Base-by-base conservation (phyloP, 2,888 invertebrate genomes). In the Torymus aiolomorphi region DNA sequence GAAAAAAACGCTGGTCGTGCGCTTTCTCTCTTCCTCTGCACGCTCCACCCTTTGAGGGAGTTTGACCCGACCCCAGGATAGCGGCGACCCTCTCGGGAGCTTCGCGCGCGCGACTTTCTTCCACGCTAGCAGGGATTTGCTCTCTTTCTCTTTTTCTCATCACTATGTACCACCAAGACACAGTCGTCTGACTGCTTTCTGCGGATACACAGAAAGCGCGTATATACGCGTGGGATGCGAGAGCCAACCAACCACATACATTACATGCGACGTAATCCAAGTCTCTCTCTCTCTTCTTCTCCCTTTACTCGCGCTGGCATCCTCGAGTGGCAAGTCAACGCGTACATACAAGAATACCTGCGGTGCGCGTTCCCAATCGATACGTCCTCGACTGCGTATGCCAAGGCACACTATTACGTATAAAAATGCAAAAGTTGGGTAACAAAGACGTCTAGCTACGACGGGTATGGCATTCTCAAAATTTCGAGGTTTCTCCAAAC, bases 151-250 rank as follows among this genome's bases (percentile, higher is more conserved):
- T 51, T 74, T 65, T 74, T 71, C 80, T 80, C 70, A 61, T 79
- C 76, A 54, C 72, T 69, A 61, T 59, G 69, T 80, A 84, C 84
- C 84, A 84, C 85, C 84, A 24, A 69, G 62, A 16, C 16, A 42
- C 31, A 31, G 31, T 31, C 72, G 54, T 65, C 61, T 66, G 61
- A 42, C 56, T 62, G 62, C 78, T 61, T 73, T 62, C 14, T 54
- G n/a, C 61, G 42, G 61, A 73, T 66, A 66, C 54, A 54, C n/a
- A 31, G 31, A 24, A 42, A 66, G 42, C 13, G n/a, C 49, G 10
- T 42, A 72, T 42, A 72, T 16, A 69, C n/a, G 11, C 16, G 18
- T 11, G 56, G 18, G 56, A 49, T 49, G 56, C 56, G 24, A 31
- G 42, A 54, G 66, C 62, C 62, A 72, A 14, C 62, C 80, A 69